Conservation (phyloP, 1,140 invertebrate genomes). For the Triops cancriformis region DNA sequence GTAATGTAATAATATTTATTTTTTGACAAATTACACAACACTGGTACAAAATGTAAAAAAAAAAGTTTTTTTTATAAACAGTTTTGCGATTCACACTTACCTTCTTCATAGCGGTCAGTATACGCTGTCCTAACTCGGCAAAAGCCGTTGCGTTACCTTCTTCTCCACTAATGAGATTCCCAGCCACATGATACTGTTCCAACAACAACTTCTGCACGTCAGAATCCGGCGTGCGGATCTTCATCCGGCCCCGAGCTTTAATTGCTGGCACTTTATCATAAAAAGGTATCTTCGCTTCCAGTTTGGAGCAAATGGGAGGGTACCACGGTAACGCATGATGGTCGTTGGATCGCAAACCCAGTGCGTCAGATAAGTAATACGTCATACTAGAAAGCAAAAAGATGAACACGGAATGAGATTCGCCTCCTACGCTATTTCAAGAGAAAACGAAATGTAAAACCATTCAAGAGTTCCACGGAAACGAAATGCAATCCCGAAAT, state of each 20-base stretch:
- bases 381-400: slow-evolving; percentile 37
- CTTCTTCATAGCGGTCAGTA: slow-evolving; percentile 58
- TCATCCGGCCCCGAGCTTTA: slow-evolving; percentile 38
- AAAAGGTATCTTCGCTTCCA: slow-evolving; percentile 36
- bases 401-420: slow-evolving; percentile 2
- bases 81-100: slow-evolving; percentile 39
- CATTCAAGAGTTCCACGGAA: neutral
- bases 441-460: neutral
- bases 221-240: slow-evolving; percentile 38
- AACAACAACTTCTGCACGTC: slow-evolving; percentile 44
- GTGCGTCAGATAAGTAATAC: slow-evolving; percentile 47
- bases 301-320: slow-evolving; percentile 54
- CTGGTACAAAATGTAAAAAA: too few relatives aligned
- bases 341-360: slow-evolving; percentile 45
- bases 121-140: slow-evolving; percentile 61
- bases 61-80: neutral
- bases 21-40: too few relatives aligned
- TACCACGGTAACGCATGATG: slow-evolving; percentile 66
- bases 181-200: slow-evolving; percentile 42
- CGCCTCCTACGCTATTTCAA: neutral
- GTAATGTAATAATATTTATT: too few relatives aligned
- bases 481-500: too few relatives aligned
- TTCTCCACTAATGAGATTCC: neutral
- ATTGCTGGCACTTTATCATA: slow-evolving; percentile 40
- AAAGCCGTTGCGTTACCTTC: slow-evolving; percentile 24